Evolutionary conservation across 2,888 invertebrate species (phyloP), one percentile per base, ranked within the genome.

Genomic region (Rhorus exstirpatorius): DNA sequence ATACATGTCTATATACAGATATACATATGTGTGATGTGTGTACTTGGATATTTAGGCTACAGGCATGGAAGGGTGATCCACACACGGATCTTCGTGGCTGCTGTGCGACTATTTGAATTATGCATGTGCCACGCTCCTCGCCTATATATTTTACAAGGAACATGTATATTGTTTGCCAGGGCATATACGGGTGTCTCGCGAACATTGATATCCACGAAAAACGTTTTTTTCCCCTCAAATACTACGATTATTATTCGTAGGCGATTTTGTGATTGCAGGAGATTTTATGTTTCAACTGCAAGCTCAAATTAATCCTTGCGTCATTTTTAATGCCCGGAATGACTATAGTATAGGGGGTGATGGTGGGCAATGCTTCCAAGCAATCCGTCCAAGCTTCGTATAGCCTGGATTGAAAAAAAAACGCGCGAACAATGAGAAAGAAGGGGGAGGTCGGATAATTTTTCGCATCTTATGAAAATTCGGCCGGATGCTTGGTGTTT

Each of bases 81-180:
- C 75, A 72, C 67, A 38, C 46, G 41, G 49, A 53, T 70, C 35
- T 72, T 53, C 89, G 88, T 89, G 19, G 88, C 89, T 88, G 85
- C 89, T 89, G 87, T 88, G 91, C 89, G 92, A 92, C 92, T 90
- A 87, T 89, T 90, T 92, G 92, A 92, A 92, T 92, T 92, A 92
- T 92, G 92, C 92, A 92, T 92, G 91, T n/a, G 92, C 91, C 92
- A 92, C 90, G 81, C 67, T 92, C 91, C 88, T 91, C 90, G 91
- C 90, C 91, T 91, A 17, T 70, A 68, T 19, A 41, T 67, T 12
- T 14, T 53, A 89, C 90, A 90, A 51, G 51, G 51, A 24, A 89
- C 91, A 90, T 91, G 92, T n/a, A n/a, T 92, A 92, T 91, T 91
- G 91, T 92, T 92, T 91, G 90, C 90, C 31, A 88, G 88, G 86